Conservation (phyloP, 2,113 vertebrate species). For the Tragelaphus imberbis region DNA sequence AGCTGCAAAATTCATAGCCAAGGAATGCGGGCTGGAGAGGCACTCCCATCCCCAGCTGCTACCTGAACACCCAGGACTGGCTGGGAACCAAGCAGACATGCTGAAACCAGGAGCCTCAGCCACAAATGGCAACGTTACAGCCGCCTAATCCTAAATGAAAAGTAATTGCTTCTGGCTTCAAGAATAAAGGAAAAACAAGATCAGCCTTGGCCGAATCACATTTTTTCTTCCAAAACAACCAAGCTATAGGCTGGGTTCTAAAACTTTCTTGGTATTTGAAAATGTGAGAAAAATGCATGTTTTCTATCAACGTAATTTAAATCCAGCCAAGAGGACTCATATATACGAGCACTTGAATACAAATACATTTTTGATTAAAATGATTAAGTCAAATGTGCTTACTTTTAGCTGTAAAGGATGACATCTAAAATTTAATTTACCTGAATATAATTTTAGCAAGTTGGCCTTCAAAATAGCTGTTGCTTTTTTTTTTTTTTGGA, state of each 20-base stretch:
- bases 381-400: conserved; percentile 31
- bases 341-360: conserved; percentile 10
- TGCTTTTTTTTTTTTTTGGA: background rate
- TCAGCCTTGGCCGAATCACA: conserved; percentile 35
- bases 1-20: conserved; percentile 63
- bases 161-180: conserved; percentile 71
- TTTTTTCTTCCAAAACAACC: background rate
- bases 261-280: conserved; percentile 37
- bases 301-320: conserved; percentile 62
- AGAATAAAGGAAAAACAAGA: conserved; percentile 65
- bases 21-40: conserved; percentile 65
- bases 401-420: conserved; percentile 11
- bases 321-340: background rate
- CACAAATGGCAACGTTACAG: background rate
- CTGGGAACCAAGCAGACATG: conserved; percentile 56
- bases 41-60: conserved; percentile 71
- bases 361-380: conserved; percentile 46
- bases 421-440: conserved; percentile 15
- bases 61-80: conserved; percentile 68
- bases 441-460: conserved; percentile 7
- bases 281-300: conserved; percentile 50
- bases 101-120: conserved; percentile 53
- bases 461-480: background rate
- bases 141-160: conserved; percentile 62
- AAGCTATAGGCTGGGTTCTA: conserved; percentile 41